These are phyloP conservation scores for Amphipyra berbera DNA, from an alignment of 2,888 invertebrate species.

Conservation along the genomic window DNA sequence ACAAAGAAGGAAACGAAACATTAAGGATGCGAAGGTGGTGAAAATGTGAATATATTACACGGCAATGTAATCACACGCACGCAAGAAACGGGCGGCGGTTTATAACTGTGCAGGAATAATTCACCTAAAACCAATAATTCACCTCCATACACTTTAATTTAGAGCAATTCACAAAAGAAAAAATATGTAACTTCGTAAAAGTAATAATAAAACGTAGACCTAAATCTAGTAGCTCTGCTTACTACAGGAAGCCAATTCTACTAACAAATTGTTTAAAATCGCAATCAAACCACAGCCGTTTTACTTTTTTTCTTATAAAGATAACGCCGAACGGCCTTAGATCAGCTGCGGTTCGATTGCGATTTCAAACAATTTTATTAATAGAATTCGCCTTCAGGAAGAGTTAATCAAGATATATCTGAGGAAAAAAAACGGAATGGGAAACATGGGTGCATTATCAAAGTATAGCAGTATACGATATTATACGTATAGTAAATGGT, in stretches of 20 bases:
- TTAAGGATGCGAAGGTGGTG: constrained; percentile 86
- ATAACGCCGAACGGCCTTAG: too few species aligned
- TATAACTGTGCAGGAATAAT: constrained; percentile 77
- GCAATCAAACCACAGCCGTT: too few species aligned
- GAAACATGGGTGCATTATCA: too few species aligned
- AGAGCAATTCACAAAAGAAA: constrained; percentile 72
- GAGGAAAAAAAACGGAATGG: too few species aligned
- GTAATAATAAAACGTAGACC: constrained; percentile 31
- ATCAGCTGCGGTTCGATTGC: too few species aligned
- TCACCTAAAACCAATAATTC: constrained; percentile 86
- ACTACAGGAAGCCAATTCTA: neutral
- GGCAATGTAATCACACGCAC: constrained; percentile 87
- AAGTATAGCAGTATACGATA: too few species aligned
- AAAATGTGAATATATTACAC: constrained; percentile 89
- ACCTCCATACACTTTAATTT: constrained; percentile 85
- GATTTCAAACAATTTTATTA: too few species aligned
- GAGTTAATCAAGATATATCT: too few species aligned
- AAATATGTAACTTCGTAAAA: constrained; percentile 48
- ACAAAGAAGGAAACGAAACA: constrained; percentile 80
- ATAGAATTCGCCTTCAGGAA: too few species aligned
- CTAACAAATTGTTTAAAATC: too few species aligned
- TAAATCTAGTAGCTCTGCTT: neutral
- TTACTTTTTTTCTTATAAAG: too few species aligned
- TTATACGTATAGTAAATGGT: too few species aligned
- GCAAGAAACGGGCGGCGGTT: constrained; percentile 79